Evolutionary conservation across 2,797 vertebrate species (phyloP).

Genomic region (Rhabdomys pumilio): DNA sequence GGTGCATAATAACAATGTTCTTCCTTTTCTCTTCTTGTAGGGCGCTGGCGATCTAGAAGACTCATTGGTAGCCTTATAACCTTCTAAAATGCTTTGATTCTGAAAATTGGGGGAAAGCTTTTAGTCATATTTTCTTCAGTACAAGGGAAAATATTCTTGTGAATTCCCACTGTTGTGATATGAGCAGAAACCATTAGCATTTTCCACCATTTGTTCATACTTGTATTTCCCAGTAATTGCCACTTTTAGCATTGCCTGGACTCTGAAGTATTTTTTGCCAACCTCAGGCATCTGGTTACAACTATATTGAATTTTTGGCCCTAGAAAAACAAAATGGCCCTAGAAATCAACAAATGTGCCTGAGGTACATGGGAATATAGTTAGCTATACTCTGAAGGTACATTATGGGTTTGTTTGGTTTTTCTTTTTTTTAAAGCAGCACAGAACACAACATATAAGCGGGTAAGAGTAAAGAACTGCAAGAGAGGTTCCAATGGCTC

Average conservation of each 20-base stretch:
- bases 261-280: constrained; percentile 90
- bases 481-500: constrained; percentile 87
- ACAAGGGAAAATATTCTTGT: constrained; percentile 92
- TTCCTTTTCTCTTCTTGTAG: constrained; percentile 93
- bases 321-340: constrained; percentile 87
- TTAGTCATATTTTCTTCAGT: constrained; percentile 92
- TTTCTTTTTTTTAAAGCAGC: constrained; percentile 64
- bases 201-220: constrained; percentile 92
- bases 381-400: constrained; percentile 89
- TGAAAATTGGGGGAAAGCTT: constrained; percentile 93
- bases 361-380: constrained; percentile 89
- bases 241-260: constrained; percentile 91
- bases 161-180: constrained; percentile 92
- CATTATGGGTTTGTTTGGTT: constrained; percentile 75
- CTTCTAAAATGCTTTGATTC: constrained; percentile 94
- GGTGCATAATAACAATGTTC: constrained; percentile 89
- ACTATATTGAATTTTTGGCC: constrained; percentile 89
- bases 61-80: constrained; percentile 98
- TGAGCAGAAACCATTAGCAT: constrained; percentile 92
- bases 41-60: constrained; percentile 97
- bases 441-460: constrained; percentile 85
- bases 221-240: constrained; percentile 91
- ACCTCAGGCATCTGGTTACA: constrained; percentile 89
- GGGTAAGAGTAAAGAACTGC: constrained; percentile 88
- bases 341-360: constrained; percentile 87